Conservation (phyloP, 92 coral and sea anemone genomes). For the Paramuricea clavata region DNA sequence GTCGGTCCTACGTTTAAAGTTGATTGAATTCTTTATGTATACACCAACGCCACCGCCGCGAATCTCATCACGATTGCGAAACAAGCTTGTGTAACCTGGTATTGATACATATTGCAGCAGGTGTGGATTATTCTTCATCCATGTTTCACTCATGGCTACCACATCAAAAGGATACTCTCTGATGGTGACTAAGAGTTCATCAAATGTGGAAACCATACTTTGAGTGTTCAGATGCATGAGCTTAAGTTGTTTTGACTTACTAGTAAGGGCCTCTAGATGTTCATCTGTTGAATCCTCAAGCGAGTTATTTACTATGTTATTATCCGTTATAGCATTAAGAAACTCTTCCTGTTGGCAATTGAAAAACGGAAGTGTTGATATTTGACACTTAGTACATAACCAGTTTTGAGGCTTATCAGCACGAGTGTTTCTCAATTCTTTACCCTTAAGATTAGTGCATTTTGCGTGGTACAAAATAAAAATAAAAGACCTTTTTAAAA, state of each 20-base stretch:
- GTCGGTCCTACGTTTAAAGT: conserved; percentile 32
- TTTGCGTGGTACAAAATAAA: conserved; percentile 48
- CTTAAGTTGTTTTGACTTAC: conserved; percentile 14
- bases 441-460: conserved; percentile 43
- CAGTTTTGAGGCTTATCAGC: conserved; percentile 49
- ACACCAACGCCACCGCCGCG: conserved; percentile 47
- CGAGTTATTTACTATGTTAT: not conserved
- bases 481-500: too few species aligned
- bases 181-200: not conserved
- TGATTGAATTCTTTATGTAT: conserved; percentile 24
- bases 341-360: conserved; percentile 33
- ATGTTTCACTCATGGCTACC: not conserved
- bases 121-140: not conserved
- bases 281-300: conserved; percentile 5
- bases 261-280: conserved; percentile 17
- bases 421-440: conserved; percentile 37
- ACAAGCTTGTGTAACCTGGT: conserved; percentile 24
- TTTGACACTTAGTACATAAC: conserved; percentile 51
- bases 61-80: conserved; percentile 31
- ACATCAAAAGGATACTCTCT: not conserved
- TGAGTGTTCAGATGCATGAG: conserved; percentile 33
- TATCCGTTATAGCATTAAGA: not conserved
- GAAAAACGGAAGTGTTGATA: conserved; percentile 44
- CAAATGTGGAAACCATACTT: not conserved
- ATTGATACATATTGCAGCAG: conserved; percentile 4